Evolutionary conservation across 2,888 invertebrate species (phyloP).

Genomic region (Hetaerina titia): DNA sequence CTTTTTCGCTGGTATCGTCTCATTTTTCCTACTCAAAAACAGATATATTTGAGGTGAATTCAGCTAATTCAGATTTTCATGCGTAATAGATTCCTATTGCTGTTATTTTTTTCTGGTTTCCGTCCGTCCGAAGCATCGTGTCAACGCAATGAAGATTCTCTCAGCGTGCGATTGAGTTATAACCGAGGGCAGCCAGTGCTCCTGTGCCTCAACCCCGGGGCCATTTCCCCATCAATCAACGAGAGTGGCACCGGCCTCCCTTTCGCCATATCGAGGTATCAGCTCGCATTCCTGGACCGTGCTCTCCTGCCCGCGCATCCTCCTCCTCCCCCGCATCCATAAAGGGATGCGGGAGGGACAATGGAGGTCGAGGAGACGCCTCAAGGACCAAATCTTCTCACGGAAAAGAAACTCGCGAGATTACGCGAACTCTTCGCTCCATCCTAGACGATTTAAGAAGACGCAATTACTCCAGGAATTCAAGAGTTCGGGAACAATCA

Average conservation of each 20-base stretch:
- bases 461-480: neutral
- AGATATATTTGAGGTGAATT: neutral
- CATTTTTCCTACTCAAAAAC: neutral
- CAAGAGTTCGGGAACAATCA: neutral
- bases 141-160: neutral
- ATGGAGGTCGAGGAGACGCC: neutral
- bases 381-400: constrained; percentile 46
- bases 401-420: neutral
- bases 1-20: neutral
- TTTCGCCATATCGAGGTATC: neutral
- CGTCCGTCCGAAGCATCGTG: neutral
- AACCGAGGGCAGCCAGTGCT: neutral
- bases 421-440: neutral
- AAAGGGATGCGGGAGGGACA: neutral
- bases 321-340: neutral
- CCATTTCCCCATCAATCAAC: neutral
- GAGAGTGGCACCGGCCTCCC: neutral
- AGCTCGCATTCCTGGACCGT: neutral
- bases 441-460: neutral
- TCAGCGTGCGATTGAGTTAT: neutral
- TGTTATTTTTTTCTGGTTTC: neutral
- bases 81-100: neutral
- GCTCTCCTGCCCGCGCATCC: neutral
- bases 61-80: neutral
- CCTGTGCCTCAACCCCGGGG: neutral